Percentiles rank a stretch among this genome's conserved stretches.
Evolutionary conservation across 2,888 invertebrate genomes (phyloP).

Genomic region (Leptopilina syphax): DNA sequence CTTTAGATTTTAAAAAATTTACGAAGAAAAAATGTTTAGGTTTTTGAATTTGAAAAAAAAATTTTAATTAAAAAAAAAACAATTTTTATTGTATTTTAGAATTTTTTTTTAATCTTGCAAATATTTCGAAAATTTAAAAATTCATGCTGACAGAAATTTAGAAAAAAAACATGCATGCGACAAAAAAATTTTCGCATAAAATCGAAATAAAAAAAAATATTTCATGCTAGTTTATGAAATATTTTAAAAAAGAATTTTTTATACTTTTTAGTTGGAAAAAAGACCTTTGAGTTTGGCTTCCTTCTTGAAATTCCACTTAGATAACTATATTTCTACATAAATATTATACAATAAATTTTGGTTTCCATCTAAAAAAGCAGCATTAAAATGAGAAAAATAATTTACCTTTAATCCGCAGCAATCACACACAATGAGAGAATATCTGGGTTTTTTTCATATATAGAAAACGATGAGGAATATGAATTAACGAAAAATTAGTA

Average conservation of each 20-base stretch:
- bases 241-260: background rate
- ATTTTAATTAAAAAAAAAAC: too few species aligned
- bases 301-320: too few species aligned
- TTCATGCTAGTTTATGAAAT: constrained; percentile 1
- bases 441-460: background rate
- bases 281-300: too few species aligned
- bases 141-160: constrained; percentile 10
- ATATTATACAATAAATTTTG: background rate
- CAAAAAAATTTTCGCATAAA: background rate
- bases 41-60: too few species aligned
- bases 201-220: constrained; percentile 1
- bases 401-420: constrained; percentile 25
- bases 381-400: constrained; percentile 6
- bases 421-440: constrained; percentile 27
- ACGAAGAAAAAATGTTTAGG: too few species aligned
- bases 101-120: background rate
- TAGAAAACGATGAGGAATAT: background rate
- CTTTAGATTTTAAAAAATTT: too few species aligned
- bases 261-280: background rate
- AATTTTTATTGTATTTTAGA: too few species aligned
- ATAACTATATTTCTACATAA: too few species aligned
- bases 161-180: constrained; percentile 13
- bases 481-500: background rate
- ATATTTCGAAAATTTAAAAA: background rate
- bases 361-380: constrained; percentile 11